Conservation (phyloP, 2,888 invertebrate genomes). For the Mantis religiosa region DNA sequence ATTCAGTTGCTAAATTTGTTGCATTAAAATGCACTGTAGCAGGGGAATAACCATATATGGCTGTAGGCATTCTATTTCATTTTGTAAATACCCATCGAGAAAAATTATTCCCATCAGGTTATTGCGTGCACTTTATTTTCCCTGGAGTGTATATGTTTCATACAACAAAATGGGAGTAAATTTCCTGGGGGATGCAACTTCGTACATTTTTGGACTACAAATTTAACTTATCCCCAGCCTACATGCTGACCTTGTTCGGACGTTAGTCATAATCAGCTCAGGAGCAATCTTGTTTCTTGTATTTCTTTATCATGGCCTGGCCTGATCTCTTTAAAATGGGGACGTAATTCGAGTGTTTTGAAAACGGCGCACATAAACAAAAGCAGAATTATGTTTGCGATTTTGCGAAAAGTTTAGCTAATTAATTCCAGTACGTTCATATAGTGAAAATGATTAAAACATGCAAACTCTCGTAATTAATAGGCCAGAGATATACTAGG, state of each 20-base stretch:
- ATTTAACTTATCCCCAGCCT: neutral
- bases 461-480: no score
- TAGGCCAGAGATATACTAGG: no score
- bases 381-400: no score
- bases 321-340: neutral
- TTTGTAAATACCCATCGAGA: neutral
- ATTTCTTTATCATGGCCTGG: neutral
- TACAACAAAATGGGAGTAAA: neutral
- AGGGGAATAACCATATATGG: neutral
- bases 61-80: neutral
- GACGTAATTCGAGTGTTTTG: no score
- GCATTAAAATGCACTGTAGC: no score
- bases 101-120: neutral
- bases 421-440: no score
- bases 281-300: neutral
- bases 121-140: neutral
- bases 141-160: neutral
- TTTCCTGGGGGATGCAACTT: neutral
- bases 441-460: no score
- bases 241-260: neutral
- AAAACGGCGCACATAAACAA: no score
- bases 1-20: no score
- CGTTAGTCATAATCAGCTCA: neutral
- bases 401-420: no score
- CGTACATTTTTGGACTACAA: neutral